Conservation (phyloP, 2,113 vertebrate genomes). For the Sterrhoptilus dennistouni region DNA sequence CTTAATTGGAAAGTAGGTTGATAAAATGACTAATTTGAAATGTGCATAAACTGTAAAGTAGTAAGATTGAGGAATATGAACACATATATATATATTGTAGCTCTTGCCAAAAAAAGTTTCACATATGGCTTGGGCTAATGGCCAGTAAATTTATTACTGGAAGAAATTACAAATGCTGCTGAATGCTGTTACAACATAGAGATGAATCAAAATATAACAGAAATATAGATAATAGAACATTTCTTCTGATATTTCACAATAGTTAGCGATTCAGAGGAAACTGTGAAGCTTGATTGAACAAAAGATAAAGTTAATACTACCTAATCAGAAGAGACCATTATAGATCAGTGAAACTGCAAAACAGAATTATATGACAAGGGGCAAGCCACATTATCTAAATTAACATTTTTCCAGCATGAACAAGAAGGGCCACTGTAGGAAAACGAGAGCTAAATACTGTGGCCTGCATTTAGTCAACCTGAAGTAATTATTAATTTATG, state of each 20-base stretch:
- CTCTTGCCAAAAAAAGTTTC: slow-evolving; percentile 11
- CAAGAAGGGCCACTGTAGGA: slow-evolving; percentile 89
- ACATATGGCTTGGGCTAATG: slow-evolving; percentile 26
- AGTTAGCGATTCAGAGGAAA: slow-evolving; percentile 77
- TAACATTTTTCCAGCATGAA: slow-evolving; percentile 98
- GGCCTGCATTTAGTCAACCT: slow-evolving; percentile 98
- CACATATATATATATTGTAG: background rate
- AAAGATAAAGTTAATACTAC: slow-evolving; percentile 94
- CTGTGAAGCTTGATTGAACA: slow-evolving; percentile 87
- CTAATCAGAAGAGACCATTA: slow-evolving; percentile 98
- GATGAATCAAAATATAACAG: slow-evolving; percentile 61
- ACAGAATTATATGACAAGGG: slow-evolving; percentile 94
- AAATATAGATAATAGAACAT: slow-evolving; percentile 59
- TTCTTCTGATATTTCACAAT: slow-evolving; percentile 68
- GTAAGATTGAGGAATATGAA: background rate
- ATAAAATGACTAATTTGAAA: slow-evolving; percentile 44
- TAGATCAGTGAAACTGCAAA: slow-evolving; percentile 96
- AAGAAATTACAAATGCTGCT: slow-evolving; percentile 54
- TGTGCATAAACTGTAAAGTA: slow-evolving; percentile 36
- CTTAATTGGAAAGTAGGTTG: slow-evolving; percentile 48
- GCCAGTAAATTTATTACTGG: slow-evolving; percentile 27
- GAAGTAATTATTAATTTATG: slow-evolving; percentile 99
- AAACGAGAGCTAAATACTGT: slow-evolving; percentile 83
- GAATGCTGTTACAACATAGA: slow-evolving; percentile 38
- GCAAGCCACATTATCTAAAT: slow-evolving; percentile 97